A percentile compares a stretch with the other conserved stretches of the same genome.
Evolutionary conservation across 1,140 invertebrate genomes (phyloP).

Genomic region (Carposina sasakii): DNA sequence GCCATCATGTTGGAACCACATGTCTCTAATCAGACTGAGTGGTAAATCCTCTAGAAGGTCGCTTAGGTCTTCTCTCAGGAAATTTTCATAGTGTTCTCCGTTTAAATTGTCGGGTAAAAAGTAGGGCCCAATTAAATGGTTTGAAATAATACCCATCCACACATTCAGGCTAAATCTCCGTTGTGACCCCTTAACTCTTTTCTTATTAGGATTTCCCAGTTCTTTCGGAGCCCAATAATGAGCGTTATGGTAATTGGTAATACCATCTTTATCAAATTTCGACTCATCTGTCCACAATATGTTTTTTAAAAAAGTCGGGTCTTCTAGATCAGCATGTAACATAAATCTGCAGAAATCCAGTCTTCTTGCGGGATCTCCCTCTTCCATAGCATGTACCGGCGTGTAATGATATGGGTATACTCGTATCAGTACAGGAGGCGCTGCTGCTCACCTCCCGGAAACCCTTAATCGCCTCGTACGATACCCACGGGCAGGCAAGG

Average conservation of each 20-base stretch:
- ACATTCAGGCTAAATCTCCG: conserved; percentile 44
- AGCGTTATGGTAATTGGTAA: conserved; percentile 49
- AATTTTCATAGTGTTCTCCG: neutral
- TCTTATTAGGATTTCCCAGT: conserved; percentile 41
- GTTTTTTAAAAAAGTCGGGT: conserved; percentile 28
- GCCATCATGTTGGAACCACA: neutral
- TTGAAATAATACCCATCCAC: conserved; percentile 44
- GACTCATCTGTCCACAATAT: conserved; percentile 48
- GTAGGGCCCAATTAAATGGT: conserved; percentile 42
- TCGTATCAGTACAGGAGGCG: too few relatives aligned
- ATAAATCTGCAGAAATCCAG: conserved; percentile 24
- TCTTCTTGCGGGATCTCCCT: conserved; percentile 24
- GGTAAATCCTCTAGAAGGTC: neutral
- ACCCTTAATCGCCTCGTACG: too few relatives aligned
- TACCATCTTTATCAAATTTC: conserved; percentile 38
- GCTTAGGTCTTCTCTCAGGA: neutral
- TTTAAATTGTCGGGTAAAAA: too few relatives aligned
- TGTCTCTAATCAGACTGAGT: neutral
- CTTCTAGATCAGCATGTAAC: conserved; percentile 20
- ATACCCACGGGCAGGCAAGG: too few relatives aligned
- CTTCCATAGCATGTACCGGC: conserved; percentile 20
- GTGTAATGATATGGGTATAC: conserved; percentile 17
- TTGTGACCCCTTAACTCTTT: conserved; percentile 29
- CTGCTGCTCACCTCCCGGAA: too few relatives aligned
- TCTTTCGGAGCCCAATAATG: conserved; percentile 41